Percentiles rank a stretch among this genome's conserved stretches.
These are phyloP conservation scores for Adelognathus sp. DNA, from an alignment of 2,888 invertebrate genomes.

Conservation along the genomic window DNA sequence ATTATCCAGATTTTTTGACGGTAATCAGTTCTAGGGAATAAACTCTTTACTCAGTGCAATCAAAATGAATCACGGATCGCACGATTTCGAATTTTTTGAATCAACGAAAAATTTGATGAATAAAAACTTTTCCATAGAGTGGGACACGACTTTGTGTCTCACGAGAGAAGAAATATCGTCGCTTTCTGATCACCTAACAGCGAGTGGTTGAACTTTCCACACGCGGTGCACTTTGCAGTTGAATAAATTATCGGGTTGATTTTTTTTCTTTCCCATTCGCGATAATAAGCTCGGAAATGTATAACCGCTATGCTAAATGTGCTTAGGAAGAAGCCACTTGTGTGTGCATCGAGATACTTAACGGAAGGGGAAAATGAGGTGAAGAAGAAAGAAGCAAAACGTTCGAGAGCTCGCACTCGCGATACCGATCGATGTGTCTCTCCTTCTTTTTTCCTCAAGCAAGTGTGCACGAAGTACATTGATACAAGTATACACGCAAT, in stretches of 20 bases:
- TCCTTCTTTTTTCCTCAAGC: neutral
- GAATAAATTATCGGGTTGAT: conserved; percentile 47
- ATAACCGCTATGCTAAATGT: conserved; percentile 2
- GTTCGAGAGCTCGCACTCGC: neutral
- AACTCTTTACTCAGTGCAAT: too few relatives aligned
- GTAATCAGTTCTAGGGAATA: too few relatives aligned
- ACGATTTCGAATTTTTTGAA: too few relatives aligned
- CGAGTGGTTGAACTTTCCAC: conserved; percentile 45
- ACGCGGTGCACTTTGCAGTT: conserved; percentile 47
- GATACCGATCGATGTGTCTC: conserved; percentile 37
- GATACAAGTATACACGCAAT: neutral
- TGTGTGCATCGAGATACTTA: neutral
- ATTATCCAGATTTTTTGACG: too few relatives aligned
- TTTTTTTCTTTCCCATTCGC: conserved; percentile 13
- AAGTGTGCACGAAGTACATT: conserved; percentile 1
- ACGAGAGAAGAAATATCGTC: conserved; percentile 16
- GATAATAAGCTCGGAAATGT: conserved; percentile 35
- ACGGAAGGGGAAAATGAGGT: neutral
- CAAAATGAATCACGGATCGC: too few relatives aligned
- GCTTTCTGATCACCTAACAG: conserved; percentile 32
- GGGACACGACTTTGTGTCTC: neutral
- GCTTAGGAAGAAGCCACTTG: neutral
- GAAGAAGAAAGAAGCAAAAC: neutral
- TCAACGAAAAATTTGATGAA: too few relatives aligned
- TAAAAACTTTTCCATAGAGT: too few relatives aligned